Conservation (phyloP, 1,140 invertebrate species). For the Drosophila sp. region DNA sequence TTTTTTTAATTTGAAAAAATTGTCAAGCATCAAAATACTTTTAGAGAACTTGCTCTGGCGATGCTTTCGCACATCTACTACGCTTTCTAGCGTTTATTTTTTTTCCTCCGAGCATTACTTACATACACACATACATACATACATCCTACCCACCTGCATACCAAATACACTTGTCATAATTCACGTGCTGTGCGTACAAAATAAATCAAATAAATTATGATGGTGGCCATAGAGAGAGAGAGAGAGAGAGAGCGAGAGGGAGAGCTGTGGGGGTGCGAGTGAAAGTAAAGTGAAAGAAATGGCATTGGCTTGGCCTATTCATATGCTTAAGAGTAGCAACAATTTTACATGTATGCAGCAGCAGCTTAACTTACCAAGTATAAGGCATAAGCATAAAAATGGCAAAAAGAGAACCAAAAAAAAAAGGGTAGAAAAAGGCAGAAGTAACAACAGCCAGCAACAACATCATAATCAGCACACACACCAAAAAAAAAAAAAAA, state of each 20-base stretch:
- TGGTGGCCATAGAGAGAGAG: not conserved
- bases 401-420: constrained; percentile 19
- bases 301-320: constrained; percentile 59
- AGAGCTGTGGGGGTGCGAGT: constrained; percentile 17
- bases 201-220: constrained; percentile 82
- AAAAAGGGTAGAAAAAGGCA: constrained; percentile 51
- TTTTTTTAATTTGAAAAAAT: constrained; percentile 74
- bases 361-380: constrained; percentile 17
- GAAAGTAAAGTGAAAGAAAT: constrained; percentile 65
- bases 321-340: constrained; percentile 42
- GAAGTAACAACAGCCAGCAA: constrained; percentile 30
- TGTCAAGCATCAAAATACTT: constrained; percentile 81
- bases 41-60: constrained; percentile 44
- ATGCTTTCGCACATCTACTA: constrained; percentile 1
- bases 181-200: constrained; percentile 69
- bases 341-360: constrained; percentile 22
- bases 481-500: constrained; percentile 32
- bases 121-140: too few species aligned
- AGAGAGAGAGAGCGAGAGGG: constrained; percentile 20
- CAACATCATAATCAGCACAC: constrained; percentile 70
- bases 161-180: constrained; percentile 29
- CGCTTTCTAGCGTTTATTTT: not conserved
- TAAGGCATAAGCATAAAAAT: constrained; percentile 35
- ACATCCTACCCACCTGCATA: constrained; percentile 4
- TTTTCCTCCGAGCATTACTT: not conserved